A percentile compares a stretch with the other conserved stretches of the same genome.
These are phyloP conservation scores for Macrocentrus cingulum DNA, from an alignment of 1,140 invertebrate genomes.

Conservation along the genomic window DNA sequence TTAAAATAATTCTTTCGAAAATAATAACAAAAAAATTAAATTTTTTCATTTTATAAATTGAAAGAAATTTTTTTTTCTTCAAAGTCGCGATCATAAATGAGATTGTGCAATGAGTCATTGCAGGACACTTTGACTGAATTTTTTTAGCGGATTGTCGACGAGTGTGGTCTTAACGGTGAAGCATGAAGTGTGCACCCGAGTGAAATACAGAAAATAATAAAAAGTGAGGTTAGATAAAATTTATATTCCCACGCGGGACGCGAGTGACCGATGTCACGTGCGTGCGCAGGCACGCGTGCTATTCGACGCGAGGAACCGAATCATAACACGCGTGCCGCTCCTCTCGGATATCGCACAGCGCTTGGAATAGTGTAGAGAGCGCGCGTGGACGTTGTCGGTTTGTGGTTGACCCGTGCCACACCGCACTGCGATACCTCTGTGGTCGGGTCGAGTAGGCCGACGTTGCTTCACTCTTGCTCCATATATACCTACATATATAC, in stretches of 20 bases:
- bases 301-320: constrained; percentile 13
- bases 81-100: no score
- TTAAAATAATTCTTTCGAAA: no score
- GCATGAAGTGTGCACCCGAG: no score
- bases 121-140: no score
- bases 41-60: no score
- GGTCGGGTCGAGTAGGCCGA: constrained; percentile 38
- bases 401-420: constrained; percentile 46
- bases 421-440: constrained; percentile 45
- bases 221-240: not conserved
- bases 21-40: no score
- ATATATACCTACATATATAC: not conserved
- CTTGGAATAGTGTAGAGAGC: constrained; percentile 11
- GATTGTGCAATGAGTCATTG: no score
- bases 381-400: constrained; percentile 49
- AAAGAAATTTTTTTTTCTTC: no score
- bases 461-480: constrained; percentile 21
- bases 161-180: no score
- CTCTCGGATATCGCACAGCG: constrained; percentile 14
- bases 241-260: constrained; percentile 11
- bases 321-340: constrained; percentile 14
- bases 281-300: constrained; percentile 19
- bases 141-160: no score
- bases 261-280: constrained; percentile 14
- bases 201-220: no score